phyloP scores from a whole-genome alignment of 1,140 invertebrate species.

The Drosophila leontia region DNA sequence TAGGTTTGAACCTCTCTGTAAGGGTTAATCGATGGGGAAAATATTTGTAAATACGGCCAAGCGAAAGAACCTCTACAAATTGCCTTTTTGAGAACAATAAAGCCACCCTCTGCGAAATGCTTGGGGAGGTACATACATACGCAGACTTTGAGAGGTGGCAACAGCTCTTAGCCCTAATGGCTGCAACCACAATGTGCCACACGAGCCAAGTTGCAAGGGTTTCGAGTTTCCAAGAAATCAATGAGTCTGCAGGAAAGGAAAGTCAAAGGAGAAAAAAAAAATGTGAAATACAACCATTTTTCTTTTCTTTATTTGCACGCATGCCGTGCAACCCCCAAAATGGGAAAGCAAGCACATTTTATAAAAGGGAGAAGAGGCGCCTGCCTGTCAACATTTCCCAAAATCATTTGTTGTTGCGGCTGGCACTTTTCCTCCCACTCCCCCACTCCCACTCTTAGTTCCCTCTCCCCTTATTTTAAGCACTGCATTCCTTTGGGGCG shows the following conservation, averaged over 20 bases:
- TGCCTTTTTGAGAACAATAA: conserved; percentile 48
- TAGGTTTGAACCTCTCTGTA: conserved; percentile 21
- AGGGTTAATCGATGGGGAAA: conserved; percentile 42
- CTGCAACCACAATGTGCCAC: conserved; percentile 27
- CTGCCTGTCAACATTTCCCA: conserved; percentile 60
- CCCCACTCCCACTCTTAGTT: not conserved
- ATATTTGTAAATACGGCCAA: conserved; percentile 64
- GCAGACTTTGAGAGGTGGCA: conserved; percentile 39
- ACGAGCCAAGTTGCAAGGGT: conserved; percentile 39
- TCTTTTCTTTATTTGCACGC: conserved; percentile 43
- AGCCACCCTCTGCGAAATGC: conserved; percentile 27
- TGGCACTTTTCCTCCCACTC: not conserved
- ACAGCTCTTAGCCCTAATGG: conserved; percentile 54
- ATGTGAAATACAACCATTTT: conserved; percentile 34
- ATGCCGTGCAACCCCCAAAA: conserved; percentile 58
- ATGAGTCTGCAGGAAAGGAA: conserved; percentile 38
- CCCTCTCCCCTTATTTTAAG: not conserved
- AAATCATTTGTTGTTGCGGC: conserved; percentile 66
- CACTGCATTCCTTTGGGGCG: conserved; percentile 45
- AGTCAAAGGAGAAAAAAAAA: conserved; percentile 8
- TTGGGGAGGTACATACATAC: conserved; percentile 1
- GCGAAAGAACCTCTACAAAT: conserved; percentile 45
- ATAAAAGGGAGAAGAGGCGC: conserved; percentile 24
- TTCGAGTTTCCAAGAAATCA: conserved; percentile 45
- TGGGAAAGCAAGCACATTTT: conserved; percentile 20